Percentiles rank a stretch among this genome's conserved stretches.
These are phyloP conservation scores for Axinella damicornis DNA, from an alignment of 37 sponge, comb jelly and placozoan genomes.

Conservation along the genomic window DNA sequence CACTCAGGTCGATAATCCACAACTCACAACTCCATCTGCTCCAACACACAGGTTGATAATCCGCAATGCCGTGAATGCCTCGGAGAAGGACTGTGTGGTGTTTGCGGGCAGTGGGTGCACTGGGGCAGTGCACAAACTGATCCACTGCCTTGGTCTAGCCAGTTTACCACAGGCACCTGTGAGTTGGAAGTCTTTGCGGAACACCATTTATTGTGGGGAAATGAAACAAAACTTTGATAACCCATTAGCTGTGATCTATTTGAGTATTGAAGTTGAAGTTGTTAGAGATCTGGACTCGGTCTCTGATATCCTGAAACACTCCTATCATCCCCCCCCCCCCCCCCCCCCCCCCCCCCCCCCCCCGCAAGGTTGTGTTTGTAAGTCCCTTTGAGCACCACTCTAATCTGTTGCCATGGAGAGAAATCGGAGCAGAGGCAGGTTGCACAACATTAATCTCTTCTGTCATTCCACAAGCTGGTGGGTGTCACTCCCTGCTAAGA, in stretches of 20 bases:
- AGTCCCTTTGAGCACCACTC: conserved; percentile 94
- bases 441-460: too few species aligned
- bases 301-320: too few species aligned
- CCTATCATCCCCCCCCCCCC: too few species aligned
- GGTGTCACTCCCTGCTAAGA: too few species aligned
- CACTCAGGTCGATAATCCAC: too few species aligned
- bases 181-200: background rate
- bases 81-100: conserved; percentile 86
- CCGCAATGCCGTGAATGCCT: conserved; percentile 88
- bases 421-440: conserved; percentile 78
- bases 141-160: conserved; percentile 64
- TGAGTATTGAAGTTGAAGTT: too few species aligned
- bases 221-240: too few species aligned
- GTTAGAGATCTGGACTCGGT: too few species aligned
- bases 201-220: too few species aligned
- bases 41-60: conserved; percentile 47
- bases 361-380: conserved; percentile 86
- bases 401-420: conserved; percentile 89
- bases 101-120: conserved; percentile 92
- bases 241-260: too few species aligned
- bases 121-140: conserved; percentile 82
- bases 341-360: too few species aligned
- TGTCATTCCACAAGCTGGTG: background rate
- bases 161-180: conserved; percentile 9
- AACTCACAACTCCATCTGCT: background rate